Evolutionary conservation across 2,113 vertebrate species (phyloP), one percentile per base, ranked within the genome.

Genomic region (Rhinopomastus cyanomelas): DNA sequence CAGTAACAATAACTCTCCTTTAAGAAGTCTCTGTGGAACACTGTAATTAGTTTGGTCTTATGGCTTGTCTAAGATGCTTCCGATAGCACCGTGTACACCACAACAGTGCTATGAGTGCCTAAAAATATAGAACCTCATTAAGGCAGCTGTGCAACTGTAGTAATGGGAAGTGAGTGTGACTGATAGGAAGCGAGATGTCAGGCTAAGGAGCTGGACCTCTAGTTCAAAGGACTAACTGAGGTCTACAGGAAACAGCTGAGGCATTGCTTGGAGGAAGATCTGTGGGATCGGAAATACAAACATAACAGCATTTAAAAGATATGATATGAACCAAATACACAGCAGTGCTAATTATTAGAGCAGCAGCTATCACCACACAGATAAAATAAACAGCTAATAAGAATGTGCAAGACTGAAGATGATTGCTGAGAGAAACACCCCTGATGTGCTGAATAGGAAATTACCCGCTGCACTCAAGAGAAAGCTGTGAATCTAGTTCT

Each of bases 41-140:
- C 81, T 95, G 89, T 90, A 92, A 96, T 93, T 96, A 95, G 32
- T 87, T 95, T 90, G 85, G 74, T 92, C 79, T 93, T 85, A 76
- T 1, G 26, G 75, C n/a, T 95, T 67, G 79, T 89, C 87, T 90
- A 85, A 88, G 94, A 81, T 11, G 46, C 46, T 90, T 94, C 84
- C 90, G 87, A 88, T 75, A 92, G 57, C 74, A 42, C 22, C n/a
- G 66, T 4, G 4, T 79, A 90, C 57, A 62, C 49, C 49, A 79
- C 81, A 87, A 74, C 30, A 57, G 48, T 7, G 32, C 68, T 90
- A 65, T 61, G 87, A 92, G 93, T 87, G 57, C 74, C 81, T 93
- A 87, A 87, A 94, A 94, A 88, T 87, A 90, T 72, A 76, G 92
- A 93, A 90, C 72, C 69, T 92, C 93, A 96, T 96, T 95, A 88